Percentiles rank a stretch among this genome's conserved stretches.
These are phyloP conservation scores for Akabosia matsudoensis DNA, from an alignment of 1,140 invertebrate species.

Conservation along the genomic window DNA sequence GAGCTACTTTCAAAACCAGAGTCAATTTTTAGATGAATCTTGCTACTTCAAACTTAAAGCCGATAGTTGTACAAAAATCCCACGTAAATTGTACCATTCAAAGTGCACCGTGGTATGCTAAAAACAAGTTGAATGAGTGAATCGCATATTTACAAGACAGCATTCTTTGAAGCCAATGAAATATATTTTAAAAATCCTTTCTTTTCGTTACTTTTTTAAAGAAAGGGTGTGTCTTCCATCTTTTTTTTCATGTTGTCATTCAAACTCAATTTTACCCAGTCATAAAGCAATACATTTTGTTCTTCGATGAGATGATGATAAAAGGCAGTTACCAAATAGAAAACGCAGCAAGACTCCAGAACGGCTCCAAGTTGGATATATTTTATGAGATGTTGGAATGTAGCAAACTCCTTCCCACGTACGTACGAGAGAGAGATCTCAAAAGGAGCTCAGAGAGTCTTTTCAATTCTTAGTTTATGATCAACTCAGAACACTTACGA, in stretches of 20 bases:
- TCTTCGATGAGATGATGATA: not conserved
- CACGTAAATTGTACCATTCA: no score
- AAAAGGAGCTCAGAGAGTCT: not conserved
- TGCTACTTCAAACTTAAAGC: no score
- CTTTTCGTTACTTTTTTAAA: not conserved
- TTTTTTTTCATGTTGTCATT: not conserved
- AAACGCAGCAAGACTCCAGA: not conserved
- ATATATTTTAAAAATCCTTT: not conserved
- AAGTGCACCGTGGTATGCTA: no score
- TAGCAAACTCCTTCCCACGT: not conserved
- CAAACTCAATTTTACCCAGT: not conserved
- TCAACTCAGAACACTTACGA: not conserved
- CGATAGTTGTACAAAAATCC: no score
- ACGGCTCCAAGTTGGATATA: not conserved
- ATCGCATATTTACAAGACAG: not conserved
- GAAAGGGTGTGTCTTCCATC: conserved; percentile 12
- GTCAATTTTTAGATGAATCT: no score
- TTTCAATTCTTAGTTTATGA: not conserved
- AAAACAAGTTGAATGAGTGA: not conserved
- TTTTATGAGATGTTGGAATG: not conserved
- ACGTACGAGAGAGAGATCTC: not conserved
- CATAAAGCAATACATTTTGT: not conserved
- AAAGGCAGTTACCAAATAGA: conserved; percentile 6
- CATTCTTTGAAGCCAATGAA: no score
- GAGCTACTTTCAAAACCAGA: no score